These are phyloP conservation scores for Aphidoletes aphidimyza DNA, from an alignment of 2,888 invertebrate genomes.

Conservation along the genomic window DNA sequence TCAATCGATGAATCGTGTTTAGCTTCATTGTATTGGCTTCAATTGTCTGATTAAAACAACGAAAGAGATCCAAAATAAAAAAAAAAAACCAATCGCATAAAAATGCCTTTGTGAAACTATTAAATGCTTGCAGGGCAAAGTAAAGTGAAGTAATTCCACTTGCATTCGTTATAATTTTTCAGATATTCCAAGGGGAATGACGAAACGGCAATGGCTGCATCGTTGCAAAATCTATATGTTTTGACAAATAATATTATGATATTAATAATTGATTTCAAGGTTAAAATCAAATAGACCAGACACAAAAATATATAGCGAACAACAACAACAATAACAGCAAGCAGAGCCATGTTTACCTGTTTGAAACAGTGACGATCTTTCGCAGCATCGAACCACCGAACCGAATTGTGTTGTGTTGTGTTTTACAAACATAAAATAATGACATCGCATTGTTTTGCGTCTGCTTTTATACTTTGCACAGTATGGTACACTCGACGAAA, in stretches of 20 bases:
- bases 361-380: slow-evolving; percentile 50
- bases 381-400: slow-evolving; percentile 40
- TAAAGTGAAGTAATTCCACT: not conserved
- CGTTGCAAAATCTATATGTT: slow-evolving; percentile 31
- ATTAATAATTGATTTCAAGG: slow-evolving; percentile 47
- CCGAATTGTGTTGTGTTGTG: slow-evolving; percentile 15
- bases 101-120: not conserved
- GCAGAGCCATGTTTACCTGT: not conserved
- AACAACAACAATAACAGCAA: too few relatives aligned
- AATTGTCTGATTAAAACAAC: not conserved
- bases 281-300: not conserved
- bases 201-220: slow-evolving; percentile 9
- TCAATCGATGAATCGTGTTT: slow-evolving; percentile 42
- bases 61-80: too few relatives aligned
- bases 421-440: too few relatives aligned
- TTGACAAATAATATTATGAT: slow-evolving; percentile 53
- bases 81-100: not conserved
- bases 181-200: not conserved
- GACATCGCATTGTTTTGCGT: too few relatives aligned
- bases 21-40: not conserved
- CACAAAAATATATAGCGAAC: too few relatives aligned
- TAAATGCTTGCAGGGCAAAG: too few relatives aligned
- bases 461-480: too few relatives aligned
- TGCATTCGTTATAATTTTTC: slow-evolving; percentile 20
- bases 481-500: too few relatives aligned